A percentile compares a stretch with the other conserved stretches of the same genome.
Conservation (phyloP, 2,888 invertebrate genomes). For the Nymphalis urticae region DNA sequence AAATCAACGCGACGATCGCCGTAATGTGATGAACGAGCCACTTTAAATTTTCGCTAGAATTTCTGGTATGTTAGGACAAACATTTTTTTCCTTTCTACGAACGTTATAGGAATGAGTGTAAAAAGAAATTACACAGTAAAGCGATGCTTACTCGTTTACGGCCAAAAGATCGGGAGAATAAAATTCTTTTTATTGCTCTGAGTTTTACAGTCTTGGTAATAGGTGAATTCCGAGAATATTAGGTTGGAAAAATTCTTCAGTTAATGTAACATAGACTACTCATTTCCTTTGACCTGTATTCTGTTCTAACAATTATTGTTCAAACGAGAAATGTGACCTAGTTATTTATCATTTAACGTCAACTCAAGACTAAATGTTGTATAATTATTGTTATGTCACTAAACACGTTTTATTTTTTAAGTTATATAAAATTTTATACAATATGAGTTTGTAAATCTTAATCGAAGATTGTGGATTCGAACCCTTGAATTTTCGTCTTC, state of each 20-base stretch:
- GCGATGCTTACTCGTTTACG: constrained; percentile 67
- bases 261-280: not conserved
- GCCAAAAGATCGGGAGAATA: constrained; percentile 66
- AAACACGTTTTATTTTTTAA: no score
- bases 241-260: constrained; percentile 35
- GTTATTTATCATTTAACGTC: not conserved
- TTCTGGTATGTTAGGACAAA: constrained; percentile 34
- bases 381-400: no score
- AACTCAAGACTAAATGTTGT: no score
- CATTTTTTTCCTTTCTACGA: constrained; percentile 53
- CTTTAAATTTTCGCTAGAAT: constrained; percentile 56
- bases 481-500: no score
- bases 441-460: no score
- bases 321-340: not conserved
- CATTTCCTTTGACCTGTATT: not conserved
- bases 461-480: no score
- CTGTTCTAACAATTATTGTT: not conserved
- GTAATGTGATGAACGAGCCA: constrained; percentile 49
- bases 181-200: constrained; percentile 69
- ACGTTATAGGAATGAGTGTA: constrained; percentile 56
- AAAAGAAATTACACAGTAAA: constrained; percentile 69
- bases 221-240: constrained; percentile 58
- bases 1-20: constrained; percentile 38
- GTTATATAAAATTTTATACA: no score
- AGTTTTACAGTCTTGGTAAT: constrained; percentile 65